Percentiles rank a stretch among this genome's conserved stretches.
phyloP scores from a whole-genome alignment of 2,888 invertebrate genomes.

The Drosophila multiciliata region DNA sequence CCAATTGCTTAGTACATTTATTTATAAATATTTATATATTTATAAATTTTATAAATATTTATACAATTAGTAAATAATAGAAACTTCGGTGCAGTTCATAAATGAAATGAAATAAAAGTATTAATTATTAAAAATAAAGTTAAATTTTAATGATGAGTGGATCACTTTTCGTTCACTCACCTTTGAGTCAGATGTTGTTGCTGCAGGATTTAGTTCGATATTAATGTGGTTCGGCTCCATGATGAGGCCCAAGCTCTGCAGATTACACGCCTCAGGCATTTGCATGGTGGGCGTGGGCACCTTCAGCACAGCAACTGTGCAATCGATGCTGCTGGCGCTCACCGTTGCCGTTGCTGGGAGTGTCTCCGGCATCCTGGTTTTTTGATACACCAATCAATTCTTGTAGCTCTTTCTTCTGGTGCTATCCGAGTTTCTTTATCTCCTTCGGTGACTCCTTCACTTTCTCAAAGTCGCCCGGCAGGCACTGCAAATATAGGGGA shows the following conservation, averaged over 20 bases:
- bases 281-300: constrained; percentile 72
- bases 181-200: constrained; percentile 56
- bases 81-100: neutral
- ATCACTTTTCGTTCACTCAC: constrained; percentile 48
- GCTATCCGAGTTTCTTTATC: neutral
- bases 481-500: constrained; percentile 28
- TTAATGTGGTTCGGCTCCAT: constrained; percentile 77
- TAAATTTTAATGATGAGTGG: neutral
- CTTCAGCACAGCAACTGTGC: constrained; percentile 75
- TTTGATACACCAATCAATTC: neutral
- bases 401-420: neutral
- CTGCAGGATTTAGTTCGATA: constrained; percentile 70
- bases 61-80: neutral
- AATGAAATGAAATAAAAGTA: neutral
- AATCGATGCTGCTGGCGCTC: constrained; percentile 72
- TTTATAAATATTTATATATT: too few relatives aligned
- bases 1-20: neutral
- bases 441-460: neutral
- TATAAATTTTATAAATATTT: too few relatives aligned
- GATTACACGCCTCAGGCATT: constrained; percentile 68
- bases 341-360: constrained; percentile 75
- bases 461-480: constrained; percentile 19
- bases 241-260: constrained; percentile 71
- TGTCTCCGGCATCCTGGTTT: constrained; percentile 72
- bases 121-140: neutral